Percentiles rank a stretch among this genome's conserved stretches.
Conservation (phyloP, 2,888 invertebrate species). For the Ecliptopera silaceata region DNA sequence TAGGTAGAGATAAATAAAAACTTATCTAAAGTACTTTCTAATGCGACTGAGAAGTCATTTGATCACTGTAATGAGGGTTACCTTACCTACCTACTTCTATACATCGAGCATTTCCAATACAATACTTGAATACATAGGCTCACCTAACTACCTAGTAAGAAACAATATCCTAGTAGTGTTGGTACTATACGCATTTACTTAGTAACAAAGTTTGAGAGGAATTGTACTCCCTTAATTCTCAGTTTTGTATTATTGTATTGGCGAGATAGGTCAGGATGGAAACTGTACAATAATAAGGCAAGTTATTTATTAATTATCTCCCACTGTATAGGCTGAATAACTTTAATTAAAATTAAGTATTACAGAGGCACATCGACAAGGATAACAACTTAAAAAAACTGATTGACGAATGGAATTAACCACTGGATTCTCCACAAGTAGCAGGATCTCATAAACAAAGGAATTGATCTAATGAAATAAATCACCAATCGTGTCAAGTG, state of each 20-base stretch:
- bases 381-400: conserved; percentile 82
- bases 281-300: conserved; percentile 75
- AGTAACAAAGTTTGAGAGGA: background rate
- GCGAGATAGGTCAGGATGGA: conserved; percentile 59
- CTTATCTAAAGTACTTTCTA: no score
- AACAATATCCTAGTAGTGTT: no score
- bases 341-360: conserved; percentile 68
- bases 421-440: conserved; percentile 79
- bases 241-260: background rate
- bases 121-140: no score
- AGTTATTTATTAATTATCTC: conserved; percentile 76
- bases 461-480: conserved; percentile 73
- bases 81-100: no score
- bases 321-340: conserved; percentile 75
- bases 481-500: conserved; percentile 50
- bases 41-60: no score
- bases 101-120: no score
- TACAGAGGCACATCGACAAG: conserved; percentile 77
- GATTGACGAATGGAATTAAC: conserved; percentile 81
- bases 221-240: background rate
- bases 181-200: background rate
- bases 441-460: conserved; percentile 82
- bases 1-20: no score
- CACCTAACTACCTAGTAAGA: no score
- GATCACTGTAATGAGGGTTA: no score